These are phyloP conservation scores for Hippocampus mohnikei DNA, from an alignment of 2,113 vertebrate species.

Conservation along the genomic window DNA sequence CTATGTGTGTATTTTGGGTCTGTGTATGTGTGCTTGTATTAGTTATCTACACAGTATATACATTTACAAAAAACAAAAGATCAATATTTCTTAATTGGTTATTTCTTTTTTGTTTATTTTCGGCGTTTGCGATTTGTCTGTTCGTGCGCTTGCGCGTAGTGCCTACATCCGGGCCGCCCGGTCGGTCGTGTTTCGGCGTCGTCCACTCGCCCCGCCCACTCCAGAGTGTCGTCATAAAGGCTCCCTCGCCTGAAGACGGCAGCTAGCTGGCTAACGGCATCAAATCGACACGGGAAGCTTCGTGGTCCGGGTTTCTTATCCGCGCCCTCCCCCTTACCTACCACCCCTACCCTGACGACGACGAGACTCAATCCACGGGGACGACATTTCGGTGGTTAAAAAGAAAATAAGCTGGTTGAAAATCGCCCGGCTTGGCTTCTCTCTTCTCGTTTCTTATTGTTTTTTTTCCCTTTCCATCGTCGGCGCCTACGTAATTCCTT, in stretches of 20 bases:
- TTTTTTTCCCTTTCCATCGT: not conserved
- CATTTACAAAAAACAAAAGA: no score
- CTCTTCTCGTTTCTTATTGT: not conserved
- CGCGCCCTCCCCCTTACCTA: slow-evolving; percentile 18
- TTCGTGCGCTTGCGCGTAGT: no score
- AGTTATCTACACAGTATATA: no score
- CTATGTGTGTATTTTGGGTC: no score
- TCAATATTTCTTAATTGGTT: no score
- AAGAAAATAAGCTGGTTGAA: slow-evolving; percentile 3
- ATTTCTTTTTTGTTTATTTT: no score
- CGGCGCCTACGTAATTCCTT: slow-evolving; percentile 54
- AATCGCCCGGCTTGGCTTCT: not conserved
- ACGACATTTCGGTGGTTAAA: not conserved
- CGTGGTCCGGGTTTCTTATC: slow-evolving; percentile 13
- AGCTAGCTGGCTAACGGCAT: slow-evolving; percentile 39
- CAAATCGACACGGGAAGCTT: slow-evolving; percentile 21
- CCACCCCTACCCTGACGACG: not conserved
- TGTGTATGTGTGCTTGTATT: no score
- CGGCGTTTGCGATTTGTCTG: no score
- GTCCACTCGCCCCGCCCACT: slow-evolving; percentile 24
- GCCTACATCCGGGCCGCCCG: no score
- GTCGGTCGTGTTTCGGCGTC: slow-evolving; percentile 23
- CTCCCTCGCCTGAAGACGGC: slow-evolving; percentile 24
- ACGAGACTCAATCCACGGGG: not conserved
- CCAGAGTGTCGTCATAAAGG: slow-evolving; percentile 24